A percentile compares a stretch with the other conserved stretches of the same genome.
Conservation (phyloP, 2,888 invertebrate species). For the Drosophila tanythrix region DNA sequence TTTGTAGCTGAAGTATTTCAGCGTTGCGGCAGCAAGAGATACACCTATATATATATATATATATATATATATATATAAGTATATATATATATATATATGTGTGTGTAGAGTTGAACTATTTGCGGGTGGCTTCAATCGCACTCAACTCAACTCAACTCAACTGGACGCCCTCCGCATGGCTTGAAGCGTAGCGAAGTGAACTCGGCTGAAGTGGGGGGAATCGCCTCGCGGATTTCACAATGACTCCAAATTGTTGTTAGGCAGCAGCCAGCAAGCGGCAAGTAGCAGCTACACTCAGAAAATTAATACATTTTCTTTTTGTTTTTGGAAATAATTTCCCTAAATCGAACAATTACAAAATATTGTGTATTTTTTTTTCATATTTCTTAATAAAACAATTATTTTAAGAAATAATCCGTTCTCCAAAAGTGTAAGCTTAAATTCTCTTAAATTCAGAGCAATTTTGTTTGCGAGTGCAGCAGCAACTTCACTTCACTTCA, state of each 20-base stretch:
- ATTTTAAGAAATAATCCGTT: no score
- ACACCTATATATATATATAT: constrained; percentile 7
- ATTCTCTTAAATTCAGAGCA: not conserved
- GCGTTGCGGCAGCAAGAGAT: constrained; percentile 17
- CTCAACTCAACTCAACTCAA: constrained; percentile 5
- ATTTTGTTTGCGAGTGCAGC: not conserved
- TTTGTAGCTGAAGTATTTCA: constrained; percentile 75
- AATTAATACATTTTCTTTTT: not conserved
- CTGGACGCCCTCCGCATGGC: constrained; percentile 42
- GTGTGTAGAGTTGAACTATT: constrained; percentile 61
- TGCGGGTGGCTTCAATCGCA: constrained; percentile 61
- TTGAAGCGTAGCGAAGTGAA: constrained; percentile 58
- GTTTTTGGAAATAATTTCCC: no score
- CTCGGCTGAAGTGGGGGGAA: constrained; percentile 47
- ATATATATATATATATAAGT: not conserved
- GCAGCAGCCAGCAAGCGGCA: constrained; percentile 11
- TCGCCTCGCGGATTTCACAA: constrained; percentile 66
- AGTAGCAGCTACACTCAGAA: constrained; percentile 5
- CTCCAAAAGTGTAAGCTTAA: no score
- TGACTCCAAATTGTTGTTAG: constrained; percentile 40
- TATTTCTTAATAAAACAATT: no score
- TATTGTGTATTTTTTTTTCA: no score
- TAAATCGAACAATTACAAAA: no score
- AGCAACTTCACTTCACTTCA: constrained; percentile 3
- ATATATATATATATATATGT: not conserved